phyloP scores from a whole-genome alignment of 2,113 vertebrate genomes.

The Camarhynchus parvulus region DNA sequence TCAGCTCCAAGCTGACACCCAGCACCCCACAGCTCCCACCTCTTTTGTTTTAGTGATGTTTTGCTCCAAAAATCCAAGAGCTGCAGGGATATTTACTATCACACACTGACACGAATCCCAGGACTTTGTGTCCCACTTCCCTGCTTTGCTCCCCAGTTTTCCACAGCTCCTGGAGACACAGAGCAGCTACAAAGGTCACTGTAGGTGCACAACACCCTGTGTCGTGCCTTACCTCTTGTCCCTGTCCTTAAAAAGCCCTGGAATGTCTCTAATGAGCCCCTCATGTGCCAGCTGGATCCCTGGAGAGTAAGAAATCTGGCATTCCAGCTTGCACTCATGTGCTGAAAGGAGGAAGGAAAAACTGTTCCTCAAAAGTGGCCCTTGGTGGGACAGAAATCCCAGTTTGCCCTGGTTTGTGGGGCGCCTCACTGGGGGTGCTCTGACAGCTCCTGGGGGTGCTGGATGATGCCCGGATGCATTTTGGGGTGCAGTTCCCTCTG shows the following conservation, averaged over 20 bases:
- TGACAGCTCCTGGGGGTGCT: accelerated
- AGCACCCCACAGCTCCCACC: not conserved
- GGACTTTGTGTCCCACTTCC: not conserved
- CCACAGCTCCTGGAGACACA: not conserved
- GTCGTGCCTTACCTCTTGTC: not conserved
- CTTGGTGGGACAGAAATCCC: not conserved
- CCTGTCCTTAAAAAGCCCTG: not conserved
- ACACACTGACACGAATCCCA: not conserved
- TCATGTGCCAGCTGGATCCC: not conserved
- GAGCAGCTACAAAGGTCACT: not conserved
- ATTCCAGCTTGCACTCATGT: not conserved
- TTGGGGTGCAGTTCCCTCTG: not conserved
- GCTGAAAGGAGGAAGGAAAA: not conserved
- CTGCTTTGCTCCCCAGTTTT: not conserved
- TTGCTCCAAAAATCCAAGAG: not conserved
- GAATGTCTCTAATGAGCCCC: not conserved
- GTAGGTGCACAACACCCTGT: not conserved
- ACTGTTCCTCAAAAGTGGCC: not conserved
- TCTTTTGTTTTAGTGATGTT: not conserved
- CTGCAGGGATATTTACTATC: not conserved
- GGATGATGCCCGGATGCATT: not conserved
- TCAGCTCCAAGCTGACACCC: not conserved
- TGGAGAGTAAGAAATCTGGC: not conserved
- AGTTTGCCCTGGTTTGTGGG: accelerated
- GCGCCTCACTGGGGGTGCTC: not conserved